These are phyloP conservation scores for Acomys russatus DNA, from an alignment of 2,797 vertebrate genomes.

Conservation along the genomic window DNA sequence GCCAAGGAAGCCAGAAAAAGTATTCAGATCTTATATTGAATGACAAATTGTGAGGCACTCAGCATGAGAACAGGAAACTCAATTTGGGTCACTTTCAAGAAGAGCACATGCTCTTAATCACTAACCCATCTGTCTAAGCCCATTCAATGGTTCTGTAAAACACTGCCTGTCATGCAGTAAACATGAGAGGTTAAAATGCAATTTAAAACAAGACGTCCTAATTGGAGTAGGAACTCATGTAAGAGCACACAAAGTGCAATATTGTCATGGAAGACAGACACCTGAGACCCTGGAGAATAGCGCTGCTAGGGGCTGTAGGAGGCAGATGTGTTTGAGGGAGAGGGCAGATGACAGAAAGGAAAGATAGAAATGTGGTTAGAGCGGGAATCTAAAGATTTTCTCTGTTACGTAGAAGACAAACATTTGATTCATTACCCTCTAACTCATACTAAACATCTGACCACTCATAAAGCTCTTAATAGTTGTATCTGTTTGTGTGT, in stretches of 20 bases:
- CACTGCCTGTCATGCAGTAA: background rate
- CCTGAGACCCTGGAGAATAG: background rate
- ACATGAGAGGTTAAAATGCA: background rate
- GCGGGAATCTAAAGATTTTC: background rate
- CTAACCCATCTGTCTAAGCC: background rate
- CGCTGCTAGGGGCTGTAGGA: background rate
- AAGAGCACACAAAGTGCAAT: background rate
- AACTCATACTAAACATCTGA: background rate
- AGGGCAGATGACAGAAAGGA: background rate
- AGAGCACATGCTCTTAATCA: background rate
- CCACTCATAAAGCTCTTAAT: background rate
- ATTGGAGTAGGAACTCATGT: background rate
- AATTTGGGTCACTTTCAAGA: background rate
- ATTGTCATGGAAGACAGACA: background rate
- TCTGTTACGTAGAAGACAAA: background rate
- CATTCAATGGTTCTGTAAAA: background rate
- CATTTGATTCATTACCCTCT: background rate
- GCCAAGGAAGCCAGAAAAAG: background rate
- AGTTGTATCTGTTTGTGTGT: background rate
- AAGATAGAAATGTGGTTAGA: background rate
- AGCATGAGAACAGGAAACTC: background rate
- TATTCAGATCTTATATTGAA: background rate
- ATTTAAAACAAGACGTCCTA: background rate
- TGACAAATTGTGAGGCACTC: too few species aligned
- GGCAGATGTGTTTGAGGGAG: background rate